Base-by-base conservation (phyloP, 2,888 invertebrate species). In the Eutolmus rufibarbis region DNA sequence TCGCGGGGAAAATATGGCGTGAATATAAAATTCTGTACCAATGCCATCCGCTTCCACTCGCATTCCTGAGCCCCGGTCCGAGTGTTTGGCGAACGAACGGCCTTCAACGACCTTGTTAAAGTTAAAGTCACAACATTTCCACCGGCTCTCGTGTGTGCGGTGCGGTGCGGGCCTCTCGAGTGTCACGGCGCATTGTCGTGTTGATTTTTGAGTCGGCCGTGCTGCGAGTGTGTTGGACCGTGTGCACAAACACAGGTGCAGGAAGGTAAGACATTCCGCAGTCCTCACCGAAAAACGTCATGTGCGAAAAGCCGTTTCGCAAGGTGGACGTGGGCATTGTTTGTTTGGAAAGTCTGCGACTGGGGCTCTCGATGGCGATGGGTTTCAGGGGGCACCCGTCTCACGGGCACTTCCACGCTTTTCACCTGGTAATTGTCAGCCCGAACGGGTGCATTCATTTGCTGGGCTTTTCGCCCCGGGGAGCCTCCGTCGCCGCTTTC, bases 61-160 rank as follows among this genome's bases (percentile, higher is more conserved):
- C 82, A 82, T 82, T 82, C 82, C 82, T 19, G 37, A 37, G 57
- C 57, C 57, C 57, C 57, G 82, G 66, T 16, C 81, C 51, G 81
- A 81, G 16, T 51, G 51, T 56, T 46, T 81, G 81, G 87, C 84
- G 56, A 87, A 87, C 43, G 84, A 87, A 87, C 87, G 87, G 87
- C 87, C 87, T 87, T 87, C 87, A 87, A 74, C 87, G 87, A 87
- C 87, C 87, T 87, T 87, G 78, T 78, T 74, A 74, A 85, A 74
- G 74, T 7, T 7, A 34, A 34, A 34, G 34, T 7, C 74, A 85
- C 74, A 85, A 74, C 74, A 74, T 74, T 74, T 85, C 74, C 31
- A 74, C 34, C 34, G 43, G 23, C 66, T 78, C 51, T 34, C 46
- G 23, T 34, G 19, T 12, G n/a, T 28, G 43, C 8, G 37, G 34